Evolutionary conservation across 2,888 invertebrate genomes (phyloP).

Genomic region (Agrenia bidenticulata): DNA sequence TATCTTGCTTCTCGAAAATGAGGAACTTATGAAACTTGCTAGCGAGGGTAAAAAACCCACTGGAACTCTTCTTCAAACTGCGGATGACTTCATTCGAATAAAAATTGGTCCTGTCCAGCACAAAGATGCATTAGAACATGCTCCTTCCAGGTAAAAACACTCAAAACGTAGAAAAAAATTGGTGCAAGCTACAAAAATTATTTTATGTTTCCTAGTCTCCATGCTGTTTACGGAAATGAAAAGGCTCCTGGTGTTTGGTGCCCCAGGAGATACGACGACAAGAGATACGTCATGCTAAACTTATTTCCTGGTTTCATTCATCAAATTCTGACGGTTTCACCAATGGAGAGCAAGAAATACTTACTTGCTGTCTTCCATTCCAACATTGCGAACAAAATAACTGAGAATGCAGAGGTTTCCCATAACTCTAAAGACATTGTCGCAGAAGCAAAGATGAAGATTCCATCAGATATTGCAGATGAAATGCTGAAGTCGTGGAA

Average conservation of each 20-base stretch:
- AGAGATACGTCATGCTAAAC: slow-evolving; percentile 45
- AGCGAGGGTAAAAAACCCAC: slow-evolving; percentile 35
- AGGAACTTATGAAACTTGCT: slow-evolving; percentile 42
- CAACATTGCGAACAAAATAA: slow-evolving; percentile 20
- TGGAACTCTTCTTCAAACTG: slow-evolving; percentile 34
- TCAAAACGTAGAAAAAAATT: neutral
- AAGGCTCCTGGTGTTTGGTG: slow-evolving; percentile 48
- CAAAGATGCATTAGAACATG: slow-evolving; percentile 43
- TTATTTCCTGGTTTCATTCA: slow-evolving; percentile 47
- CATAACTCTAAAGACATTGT: slow-evolving; percentile 34
- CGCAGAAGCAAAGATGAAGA: slow-evolving; percentile 36
- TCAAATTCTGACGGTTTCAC: slow-evolving; percentile 32
- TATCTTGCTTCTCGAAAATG: slow-evolving; percentile 40
- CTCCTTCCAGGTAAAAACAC: slow-evolving; percentile 41
- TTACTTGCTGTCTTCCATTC: slow-evolving; percentile 35
- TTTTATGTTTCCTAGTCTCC: slow-evolving; percentile 27
- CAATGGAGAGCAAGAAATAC: slow-evolving; percentile 31
- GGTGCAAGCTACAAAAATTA: neutral
- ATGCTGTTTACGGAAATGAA: slow-evolving; percentile 43
- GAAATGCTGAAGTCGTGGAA: slow-evolving; percentile 38
- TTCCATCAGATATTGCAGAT: slow-evolving; percentile 28
- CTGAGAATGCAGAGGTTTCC: slow-evolving; percentile 25
- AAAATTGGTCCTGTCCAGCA: slow-evolving; percentile 46
- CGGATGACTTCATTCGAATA: slow-evolving; percentile 45
- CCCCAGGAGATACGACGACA: slow-evolving; percentile 48